Base-by-base conservation (phyloP, 2,113 vertebrate genomes). In the Leptosomus discolor region DNA sequence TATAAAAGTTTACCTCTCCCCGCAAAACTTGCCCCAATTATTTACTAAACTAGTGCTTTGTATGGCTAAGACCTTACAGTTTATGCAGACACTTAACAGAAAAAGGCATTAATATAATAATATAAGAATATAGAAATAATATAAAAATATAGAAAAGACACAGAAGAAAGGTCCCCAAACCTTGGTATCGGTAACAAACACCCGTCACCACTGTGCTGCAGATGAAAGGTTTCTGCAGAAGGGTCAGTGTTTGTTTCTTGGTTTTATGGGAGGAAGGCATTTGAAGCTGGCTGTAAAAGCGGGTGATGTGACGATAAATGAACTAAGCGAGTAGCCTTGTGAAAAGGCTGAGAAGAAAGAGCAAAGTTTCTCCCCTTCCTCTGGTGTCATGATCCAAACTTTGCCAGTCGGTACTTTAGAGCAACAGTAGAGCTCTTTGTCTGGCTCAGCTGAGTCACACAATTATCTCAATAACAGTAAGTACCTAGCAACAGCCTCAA, bases 381-480 rank as follows among this genome's bases (percentile, higher is more conserved):
- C 69, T 32, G 73, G 73, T 85, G 81, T 73, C 54, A 57, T 60
- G 89, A 71, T 83, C 73, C 85, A 78, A 54, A 69, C 89, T 88
- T 83, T 80, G 76, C 60, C 29, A 26, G 86, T 74, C 22, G 2
- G 85, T 86, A 1, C 69, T 85, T 87, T 5, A 92, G 81, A 94
- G 64, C 63, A 95, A 97, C 93, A 96, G 76, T 74, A 17, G 84
- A 82, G 84, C 58, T 95, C 96, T 95, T 96, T 97, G 94, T 97
- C 94, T 96, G 89, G 30, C 87, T 69, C 34, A 88, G 92, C 93
- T 93, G 96, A 97, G 96, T 97, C 93, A 95, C 15, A 65, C 90
- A 94, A 95, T 96, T 97, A 97, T 89, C 96, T 98, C 94, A 95
- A 27, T 85, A 96, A 92, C 95, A 96, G 64, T 41, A 45, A 77